Evolutionary conservation across 2,888 invertebrate genomes (phyloP).

Genomic region (Asteroscopus sphinx): DNA sequence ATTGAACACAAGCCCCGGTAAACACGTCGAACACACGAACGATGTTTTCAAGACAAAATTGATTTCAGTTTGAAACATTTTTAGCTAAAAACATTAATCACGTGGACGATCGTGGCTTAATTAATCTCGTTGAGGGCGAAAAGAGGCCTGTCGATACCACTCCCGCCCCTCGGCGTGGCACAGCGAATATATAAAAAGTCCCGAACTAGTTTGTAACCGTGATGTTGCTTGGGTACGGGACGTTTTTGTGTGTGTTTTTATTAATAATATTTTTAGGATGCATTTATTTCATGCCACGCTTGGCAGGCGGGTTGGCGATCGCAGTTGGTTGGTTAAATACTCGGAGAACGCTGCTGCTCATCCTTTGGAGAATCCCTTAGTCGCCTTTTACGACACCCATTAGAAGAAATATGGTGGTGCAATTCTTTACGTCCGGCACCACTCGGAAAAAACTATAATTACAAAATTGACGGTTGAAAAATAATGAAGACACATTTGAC

Average conservation of each 20-base stretch:
- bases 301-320: too few relatives aligned
- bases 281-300: too few relatives aligned
- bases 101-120: conserved; percentile 65
- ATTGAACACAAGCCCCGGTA: not conserved
- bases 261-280: too few relatives aligned
- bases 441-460: too few relatives aligned
- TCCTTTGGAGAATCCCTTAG: too few relatives aligned
- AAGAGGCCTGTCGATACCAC: conserved; percentile 76
- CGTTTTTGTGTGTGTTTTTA: conserved; percentile 8
- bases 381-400: too few relatives aligned
- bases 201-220: conserved; percentile 22
- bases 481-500: not conserved
- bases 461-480: not conserved
- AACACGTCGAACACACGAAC: conserved; percentile 5
- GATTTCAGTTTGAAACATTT: conserved; percentile 70
- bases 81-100: conserved; percentile 76
- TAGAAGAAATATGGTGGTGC: too few relatives aligned
- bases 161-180: conserved; percentile 38
- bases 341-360: too few relatives aligned
- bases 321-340: too few relatives aligned
- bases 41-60: conserved; percentile 63
- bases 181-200: conserved; percentile 54
- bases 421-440: too few relatives aligned
- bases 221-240: conserved; percentile 6
- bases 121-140: conserved; percentile 76